Evolutionary conservation across 2,113 vertebrate genomes (phyloP), one percentile per base, ranked within the genome.

Genomic region (Nannobrachium achirus): DNA sequence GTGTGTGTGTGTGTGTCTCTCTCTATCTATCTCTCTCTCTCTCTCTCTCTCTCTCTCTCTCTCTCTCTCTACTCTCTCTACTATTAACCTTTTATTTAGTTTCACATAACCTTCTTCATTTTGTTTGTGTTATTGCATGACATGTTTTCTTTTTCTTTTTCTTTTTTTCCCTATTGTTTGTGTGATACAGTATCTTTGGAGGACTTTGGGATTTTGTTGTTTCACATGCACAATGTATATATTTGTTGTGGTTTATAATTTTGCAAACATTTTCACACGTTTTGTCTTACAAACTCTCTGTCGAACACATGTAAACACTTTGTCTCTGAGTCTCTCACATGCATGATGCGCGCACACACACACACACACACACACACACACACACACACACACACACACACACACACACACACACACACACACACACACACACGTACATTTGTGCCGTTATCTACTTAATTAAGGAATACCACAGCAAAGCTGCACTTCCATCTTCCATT

Each of bases 321-420:
- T n/a, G 25, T 57, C 20, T 16, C 7, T 40, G 41, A 18, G 6
- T 44, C 56, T n/a, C 8, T 10, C 8, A 67, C 58, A 33, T 33
- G 25, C 25, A 33, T 33, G 63, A 51, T n/a, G 16, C 49, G 16
- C 49, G 16, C 49, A 51, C 5, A 10, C 49, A 51, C 14, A 16
- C n/a, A 51, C 49, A 19, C 50, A 52, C 16, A 52, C 50, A 52
- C 50, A 52, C 16, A 52, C 50, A 18, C 16, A 52, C 50, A 52
- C 50, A 52, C 50, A 52, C 50, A 18, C 50, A 52, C 15, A 52
- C 50, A 52, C 50, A 52, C 50, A 19, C 16, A 19, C 9, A 19
- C 16, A 53, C 51, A 20, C 51, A 10, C 51, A 10, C 51, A 20
- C 51, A 53, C 51, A 53, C 51, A 53, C 51, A 53, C 51, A 53